Percentiles rank a stretch among this genome's conserved stretches.
Evolutionary conservation across 1,140 invertebrate genomes (phyloP).

Genomic region (Drosophila asahinai): DNA sequence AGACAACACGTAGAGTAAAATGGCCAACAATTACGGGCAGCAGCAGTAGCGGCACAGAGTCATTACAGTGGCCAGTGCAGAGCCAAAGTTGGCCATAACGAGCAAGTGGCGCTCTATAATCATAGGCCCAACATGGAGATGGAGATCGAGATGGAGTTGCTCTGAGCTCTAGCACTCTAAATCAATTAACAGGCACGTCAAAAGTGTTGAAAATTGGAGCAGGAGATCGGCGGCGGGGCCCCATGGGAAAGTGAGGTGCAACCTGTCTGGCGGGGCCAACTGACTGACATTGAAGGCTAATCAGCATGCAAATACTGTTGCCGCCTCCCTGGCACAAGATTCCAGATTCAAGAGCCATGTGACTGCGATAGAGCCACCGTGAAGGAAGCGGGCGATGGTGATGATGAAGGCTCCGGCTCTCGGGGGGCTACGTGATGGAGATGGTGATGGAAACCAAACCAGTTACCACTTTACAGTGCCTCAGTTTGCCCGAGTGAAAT

Average conservation of each 20-base stretch:
- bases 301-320: constrained; percentile 84
- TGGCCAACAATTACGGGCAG: constrained; percentile 55
- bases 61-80: constrained; percentile 72
- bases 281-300: constrained; percentile 72
- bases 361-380: constrained; percentile 69
- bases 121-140: constrained; percentile 54
- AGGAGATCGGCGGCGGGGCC: constrained; percentile 13
- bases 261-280: constrained; percentile 49
- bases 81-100: constrained; percentile 76
- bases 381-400: constrained; percentile 12
- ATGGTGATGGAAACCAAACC: constrained; percentile 53
- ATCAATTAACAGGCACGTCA: constrained; percentile 82
- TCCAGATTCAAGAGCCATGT: constrained; percentile 72
- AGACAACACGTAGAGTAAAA: constrained; percentile 64
- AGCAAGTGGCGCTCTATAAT: constrained; percentile 80
- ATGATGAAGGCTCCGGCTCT: constrained; percentile 20
- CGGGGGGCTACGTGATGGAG: constrained; percentile 29
- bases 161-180: constrained; percentile 64
- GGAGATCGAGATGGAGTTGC: constrained; percentile 21
- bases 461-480: constrained; percentile 64
- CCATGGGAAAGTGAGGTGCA: constrained; percentile 58
- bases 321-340: constrained; percentile 70
- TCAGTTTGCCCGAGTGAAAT: constrained; percentile 77
- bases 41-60: constrained; percentile 52
- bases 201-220: constrained; percentile 83